These are phyloP conservation scores for Acropora yongei DNA, from an alignment of 64 coral and sea anemone genomes.

Conservation along the genomic window DNA sequence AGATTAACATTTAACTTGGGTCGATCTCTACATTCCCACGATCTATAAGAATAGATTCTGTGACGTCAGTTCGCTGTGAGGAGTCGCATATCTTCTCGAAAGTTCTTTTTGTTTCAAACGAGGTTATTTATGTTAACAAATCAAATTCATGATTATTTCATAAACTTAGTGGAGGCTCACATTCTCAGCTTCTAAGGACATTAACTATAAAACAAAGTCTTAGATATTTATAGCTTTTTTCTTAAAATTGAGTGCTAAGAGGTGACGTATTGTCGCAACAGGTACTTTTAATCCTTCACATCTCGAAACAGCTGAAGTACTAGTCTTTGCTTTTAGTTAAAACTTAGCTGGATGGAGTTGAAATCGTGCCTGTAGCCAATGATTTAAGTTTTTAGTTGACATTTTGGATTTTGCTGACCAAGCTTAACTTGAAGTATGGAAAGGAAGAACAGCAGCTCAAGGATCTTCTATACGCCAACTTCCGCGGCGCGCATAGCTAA, in stretches of 20 bases:
- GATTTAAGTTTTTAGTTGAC: background rate
- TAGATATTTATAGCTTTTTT: background rate
- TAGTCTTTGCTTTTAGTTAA: too few relatives aligned
- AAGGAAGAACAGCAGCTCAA: background rate
- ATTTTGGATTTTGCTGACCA: background rate
- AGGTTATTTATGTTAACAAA: background rate
- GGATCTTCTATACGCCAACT: background rate
- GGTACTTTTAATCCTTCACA: background rate
- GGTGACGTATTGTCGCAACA: background rate
- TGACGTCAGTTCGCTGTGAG: background rate
- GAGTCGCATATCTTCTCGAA: background rate
- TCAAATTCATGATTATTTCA: background rate
- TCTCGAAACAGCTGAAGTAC: background rate
- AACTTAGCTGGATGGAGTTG: background rate
- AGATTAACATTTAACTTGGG: background rate
- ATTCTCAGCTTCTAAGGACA: background rate
- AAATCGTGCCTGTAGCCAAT: background rate
- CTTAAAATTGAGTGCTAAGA: background rate
- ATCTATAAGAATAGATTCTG: background rate
- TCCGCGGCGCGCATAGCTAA: conserved; percentile 2
- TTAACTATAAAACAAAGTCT: background rate
- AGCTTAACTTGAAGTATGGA: background rate
- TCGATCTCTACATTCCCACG: background rate
- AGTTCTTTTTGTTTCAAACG: background rate
- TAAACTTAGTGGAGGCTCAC: background rate